A percentile compares a stretch with the other conserved stretches of the same genome.
phyloP scores from a whole-genome alignment of 2,797 vertebrate species.

The Acrocephalus scirpaceus region DNA sequence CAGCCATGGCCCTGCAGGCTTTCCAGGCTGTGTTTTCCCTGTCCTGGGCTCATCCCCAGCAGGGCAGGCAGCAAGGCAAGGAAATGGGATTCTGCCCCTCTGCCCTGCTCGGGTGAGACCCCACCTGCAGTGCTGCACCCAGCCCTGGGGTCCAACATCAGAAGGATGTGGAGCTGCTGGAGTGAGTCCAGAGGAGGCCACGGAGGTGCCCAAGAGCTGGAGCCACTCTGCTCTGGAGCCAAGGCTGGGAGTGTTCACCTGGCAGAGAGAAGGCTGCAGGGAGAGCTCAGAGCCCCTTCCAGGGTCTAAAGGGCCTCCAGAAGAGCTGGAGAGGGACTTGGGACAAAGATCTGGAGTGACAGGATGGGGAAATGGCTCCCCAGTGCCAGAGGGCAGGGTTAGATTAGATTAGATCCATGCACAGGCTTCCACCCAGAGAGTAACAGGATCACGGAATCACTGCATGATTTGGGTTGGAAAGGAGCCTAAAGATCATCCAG shows the following conservation, averaged over 20 bases:
- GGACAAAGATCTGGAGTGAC: not conserved
- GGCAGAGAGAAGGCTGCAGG: not conserved
- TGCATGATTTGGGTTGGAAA: not conserved
- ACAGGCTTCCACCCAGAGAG: not conserved
- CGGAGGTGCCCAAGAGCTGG: not conserved
- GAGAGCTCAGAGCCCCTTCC: rapidly evolving
- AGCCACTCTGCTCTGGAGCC: not conserved
- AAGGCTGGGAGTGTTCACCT: not conserved
- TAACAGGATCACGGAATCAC: not conserved
- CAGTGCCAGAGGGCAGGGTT: not conserved
- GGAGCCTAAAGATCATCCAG: not conserved
- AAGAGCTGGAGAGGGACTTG: not conserved
- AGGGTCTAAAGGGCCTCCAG: not conserved
- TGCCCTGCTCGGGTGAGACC: not conserved
- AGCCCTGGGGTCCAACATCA: not conserved
- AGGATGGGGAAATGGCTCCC: not conserved
- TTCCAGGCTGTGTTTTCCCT: not conserved
- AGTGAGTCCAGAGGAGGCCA: not conserved
- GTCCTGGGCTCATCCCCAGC: not conserved
- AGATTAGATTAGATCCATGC: not conserved
- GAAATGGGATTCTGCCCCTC: not conserved
- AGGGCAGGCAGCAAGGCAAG: not conserved
- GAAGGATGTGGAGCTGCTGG: not conserved
- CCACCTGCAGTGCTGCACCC: not conserved
- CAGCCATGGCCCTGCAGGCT: not conserved